Evolutionary conservation across 1,140 invertebrate genomes (phyloP), one percentile per base, ranked within the genome.

Genomic region (Listronotus oregonensis): DNA sequence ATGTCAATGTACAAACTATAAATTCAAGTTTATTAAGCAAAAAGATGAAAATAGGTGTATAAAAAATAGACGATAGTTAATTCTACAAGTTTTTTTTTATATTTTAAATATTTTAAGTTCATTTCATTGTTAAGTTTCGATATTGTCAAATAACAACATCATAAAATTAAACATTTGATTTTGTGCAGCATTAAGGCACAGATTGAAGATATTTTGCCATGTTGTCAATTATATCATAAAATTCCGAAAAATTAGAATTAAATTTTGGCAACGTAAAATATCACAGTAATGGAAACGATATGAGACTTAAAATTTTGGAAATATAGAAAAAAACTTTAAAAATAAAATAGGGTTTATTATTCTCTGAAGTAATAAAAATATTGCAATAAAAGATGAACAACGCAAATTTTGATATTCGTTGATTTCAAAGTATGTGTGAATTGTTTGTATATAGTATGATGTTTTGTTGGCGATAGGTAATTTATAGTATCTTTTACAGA

Each of bases 381-480:
- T 59, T 69, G 73, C 73, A 75, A 75, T 75, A 75, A 74, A 31
- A 50, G 14, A 54, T 52, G 64, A 66, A 75, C 73, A 73, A 75
- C 71, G 73, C 73, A 75, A 70, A 56, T 71, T 72, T 74, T 74
- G 66, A 71, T 74, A 71, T 73, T 72, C 69, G 65, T 73, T 75
- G 68, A 15, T 65, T 67, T 56, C 56, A 44, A 44, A 66, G 27
- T 63, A 70, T 70, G 47, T 67, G 63, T 69, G 67, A 69, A 63
- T 66, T 21, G 40, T 43, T 65, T 69, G 52, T 73, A 58, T 65
- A 68, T 49, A 70, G 67, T 64, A 66, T 46, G 15, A 37, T 56
- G 61, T 68, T 66, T 61, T 59, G 52, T 69, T 68, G 40, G 66
- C 37, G 42, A 70, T 74, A 58, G 64, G 68, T 71, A 74, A 64